These are phyloP conservation scores for Aplocera efformata DNA, from an alignment of 2,888 invertebrate species.

Conservation along the genomic window DNA sequence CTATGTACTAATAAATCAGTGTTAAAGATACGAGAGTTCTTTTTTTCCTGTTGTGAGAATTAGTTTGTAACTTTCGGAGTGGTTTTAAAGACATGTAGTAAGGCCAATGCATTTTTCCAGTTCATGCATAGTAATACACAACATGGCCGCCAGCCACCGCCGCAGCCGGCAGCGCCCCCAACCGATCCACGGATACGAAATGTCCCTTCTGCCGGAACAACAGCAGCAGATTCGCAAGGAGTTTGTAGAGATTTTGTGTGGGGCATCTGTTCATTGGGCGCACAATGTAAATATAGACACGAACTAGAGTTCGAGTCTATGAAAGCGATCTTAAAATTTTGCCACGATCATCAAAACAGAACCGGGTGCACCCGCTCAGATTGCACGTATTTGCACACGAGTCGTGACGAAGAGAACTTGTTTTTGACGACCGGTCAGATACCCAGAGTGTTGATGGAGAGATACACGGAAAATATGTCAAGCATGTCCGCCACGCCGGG, in stretches of 20 bases:
- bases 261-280: conserved; percentile 58
- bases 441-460: conserved; percentile 52
- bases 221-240: conserved; percentile 20
- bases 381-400: conserved; percentile 59
- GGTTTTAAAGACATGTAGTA: too few species aligned
- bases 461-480: conserved; percentile 47
- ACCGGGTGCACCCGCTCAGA: conserved; percentile 52
- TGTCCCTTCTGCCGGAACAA: conserved; percentile 20
- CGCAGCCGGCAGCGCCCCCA: conserved; percentile 39
- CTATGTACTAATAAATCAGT: too few species aligned
- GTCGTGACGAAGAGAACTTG: conserved; percentile 54
- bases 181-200: conserved; percentile 36
- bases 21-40: too few species aligned
- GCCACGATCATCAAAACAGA: conserved; percentile 65
- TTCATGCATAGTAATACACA: conserved; percentile 45
- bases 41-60: too few species aligned
- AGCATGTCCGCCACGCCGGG: conserved; percentile 17
- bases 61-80: too few species aligned
- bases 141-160: conserved; percentile 56
- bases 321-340: conserved; percentile 59
- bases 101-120: conserved; percentile 16
- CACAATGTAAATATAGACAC: conserved; percentile 55
- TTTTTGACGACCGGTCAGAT: conserved; percentile 50
- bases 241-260: conserved; percentile 61
- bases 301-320: conserved; percentile 55